A percentile compares a stretch with the other conserved stretches of the same genome.
Evolutionary conservation across 1,140 invertebrate species (phyloP).

Genomic region (Drosophila grimshawi): DNA sequence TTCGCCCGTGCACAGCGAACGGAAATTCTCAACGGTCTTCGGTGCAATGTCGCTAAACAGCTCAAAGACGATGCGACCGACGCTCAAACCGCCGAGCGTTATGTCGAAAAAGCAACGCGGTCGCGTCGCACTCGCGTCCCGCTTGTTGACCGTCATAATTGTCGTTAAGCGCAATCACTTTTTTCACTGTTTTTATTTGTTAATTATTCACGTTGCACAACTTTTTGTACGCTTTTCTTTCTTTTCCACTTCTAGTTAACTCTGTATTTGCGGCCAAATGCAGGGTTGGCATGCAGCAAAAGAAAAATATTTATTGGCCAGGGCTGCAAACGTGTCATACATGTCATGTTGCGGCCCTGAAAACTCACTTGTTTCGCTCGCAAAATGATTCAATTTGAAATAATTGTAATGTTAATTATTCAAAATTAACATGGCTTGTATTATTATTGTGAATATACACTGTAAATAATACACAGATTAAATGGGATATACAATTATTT

Average conservation of each 20-base stretch:
- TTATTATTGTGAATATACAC: too few species aligned
- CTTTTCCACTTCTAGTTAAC: constrained; percentile 15
- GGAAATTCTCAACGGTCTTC: constrained; percentile 97
- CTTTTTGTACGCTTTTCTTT: constrained; percentile 22
- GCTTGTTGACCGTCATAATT: constrained; percentile 76
- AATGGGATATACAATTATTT: constrained; percentile 14
- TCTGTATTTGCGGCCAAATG: constrained; percentile 27
- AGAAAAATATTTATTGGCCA: not conserved
- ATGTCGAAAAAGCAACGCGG: constrained; percentile 95
- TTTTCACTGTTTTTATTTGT: constrained; percentile 13
- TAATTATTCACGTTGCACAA: constrained; percentile 46
- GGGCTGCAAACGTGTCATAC: constrained; percentile 1
- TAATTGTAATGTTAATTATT: too few species aligned
- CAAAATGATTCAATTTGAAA: not conserved
- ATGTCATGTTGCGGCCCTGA: too few species aligned
- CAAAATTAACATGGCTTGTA: too few species aligned
- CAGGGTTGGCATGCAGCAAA: constrained; percentile 16
- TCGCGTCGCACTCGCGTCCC: constrained; percentile 82
- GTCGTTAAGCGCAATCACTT: constrained; percentile 20
- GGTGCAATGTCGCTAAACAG: constrained; percentile 96
- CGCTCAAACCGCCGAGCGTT: constrained; percentile 93
- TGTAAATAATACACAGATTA: not conserved
- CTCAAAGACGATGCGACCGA: constrained; percentile 97
- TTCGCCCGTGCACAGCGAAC: constrained; percentile 95
- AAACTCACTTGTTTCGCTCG: not conserved